Evolutionary conservation across 2,113 vertebrate species (phyloP), one percentile per base, ranked within the genome.

Genomic region (Suncus etruscus): DNA sequence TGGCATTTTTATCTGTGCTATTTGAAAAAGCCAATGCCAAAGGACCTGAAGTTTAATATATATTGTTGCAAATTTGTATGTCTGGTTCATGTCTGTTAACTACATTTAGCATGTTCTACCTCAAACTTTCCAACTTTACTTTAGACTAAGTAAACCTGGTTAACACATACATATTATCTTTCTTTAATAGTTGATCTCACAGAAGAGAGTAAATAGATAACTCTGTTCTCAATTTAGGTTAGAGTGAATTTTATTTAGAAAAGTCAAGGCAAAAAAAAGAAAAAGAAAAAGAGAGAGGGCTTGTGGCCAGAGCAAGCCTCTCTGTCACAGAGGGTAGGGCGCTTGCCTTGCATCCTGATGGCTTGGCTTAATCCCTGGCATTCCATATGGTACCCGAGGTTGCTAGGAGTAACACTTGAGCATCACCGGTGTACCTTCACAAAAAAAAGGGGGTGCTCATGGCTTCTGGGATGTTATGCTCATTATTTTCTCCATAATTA

Each of bases 21-120:
- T 76, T 81, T 82, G 86, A 48, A 91, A 82, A 92, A 95, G 86
- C 86, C 58, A 82, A 2, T 48, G 63, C 66, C 92, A 89, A 79
- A 96, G 95, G 93, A 96, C 84, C 83, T 0, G 11, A 31, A 90
- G 92, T 86, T 79, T 94, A 95, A 93, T 96, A 74, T 87, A 50
- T 86, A 87, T 87, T 88, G 91, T 90, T 96, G 83, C 95, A 95
- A 95, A 93, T 95, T 86, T 80, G 51, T 76, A 73, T 63, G 7
- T 39, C 39, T 73, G 86, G 77, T 32, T 32, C 88, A 47, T 90
- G 31, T 91, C 76, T 96, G 74, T 86, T 91, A 87, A 68, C 66
- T 25, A 29, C 31, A 78, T 80, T 72, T 83, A 91, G 10, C 87
- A 50, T 91, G 73, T 82, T 93, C 89, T 93, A 58, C 27, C 79